These are phyloP conservation scores for Panagrolaimus sp. DNA, from an alignment of 1,140 invertebrate genomes.

Conservation along the genomic window DNA sequence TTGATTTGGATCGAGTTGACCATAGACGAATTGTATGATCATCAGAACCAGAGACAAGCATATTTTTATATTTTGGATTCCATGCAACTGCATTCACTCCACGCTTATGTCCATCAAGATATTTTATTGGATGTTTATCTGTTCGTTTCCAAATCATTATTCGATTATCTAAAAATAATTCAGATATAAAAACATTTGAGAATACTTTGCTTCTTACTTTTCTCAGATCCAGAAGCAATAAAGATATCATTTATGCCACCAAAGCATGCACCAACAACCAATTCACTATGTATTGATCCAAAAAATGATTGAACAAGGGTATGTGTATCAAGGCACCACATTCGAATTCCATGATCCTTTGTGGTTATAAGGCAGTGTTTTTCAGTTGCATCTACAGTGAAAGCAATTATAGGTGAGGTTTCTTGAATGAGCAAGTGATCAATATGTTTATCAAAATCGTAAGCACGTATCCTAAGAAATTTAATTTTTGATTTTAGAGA, in stretches of 20 bases:
- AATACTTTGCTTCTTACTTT: constrained; percentile 58
- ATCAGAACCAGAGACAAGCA: constrained; percentile 91
- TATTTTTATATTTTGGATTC: constrained; percentile 87
- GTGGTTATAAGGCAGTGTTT: constrained; percentile 39
- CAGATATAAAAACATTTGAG: background rate
- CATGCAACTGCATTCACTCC: constrained; percentile 89
- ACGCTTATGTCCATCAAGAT: constrained; percentile 66
- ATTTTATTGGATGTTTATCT: constrained; percentile 65
- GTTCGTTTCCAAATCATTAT: constrained; percentile 43
- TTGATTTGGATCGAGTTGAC: constrained; percentile 54
- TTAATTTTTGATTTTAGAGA: constrained; percentile 62
- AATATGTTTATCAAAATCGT: constrained; percentile 33
- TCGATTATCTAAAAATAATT: constrained; percentile 28
- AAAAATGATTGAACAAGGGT: constrained; percentile 84
- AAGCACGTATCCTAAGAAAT: constrained; percentile 32
- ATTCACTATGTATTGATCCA: constrained; percentile 89
- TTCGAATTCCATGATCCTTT: constrained; percentile 72
- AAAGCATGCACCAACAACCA: constrained; percentile 94
- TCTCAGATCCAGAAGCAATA: constrained; percentile 94
- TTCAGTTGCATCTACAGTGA: constrained; percentile 38
- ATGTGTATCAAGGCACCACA: constrained; percentile 87
- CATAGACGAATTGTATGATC: constrained; percentile 90
- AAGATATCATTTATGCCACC: constrained; percentile 95
- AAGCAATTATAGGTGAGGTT: constrained; percentile 31
- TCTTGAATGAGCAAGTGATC: constrained; percentile 41